Evolutionary conservation across 2,113 vertebrate species (phyloP).

Genomic region (Nematolebias whitei): DNA sequence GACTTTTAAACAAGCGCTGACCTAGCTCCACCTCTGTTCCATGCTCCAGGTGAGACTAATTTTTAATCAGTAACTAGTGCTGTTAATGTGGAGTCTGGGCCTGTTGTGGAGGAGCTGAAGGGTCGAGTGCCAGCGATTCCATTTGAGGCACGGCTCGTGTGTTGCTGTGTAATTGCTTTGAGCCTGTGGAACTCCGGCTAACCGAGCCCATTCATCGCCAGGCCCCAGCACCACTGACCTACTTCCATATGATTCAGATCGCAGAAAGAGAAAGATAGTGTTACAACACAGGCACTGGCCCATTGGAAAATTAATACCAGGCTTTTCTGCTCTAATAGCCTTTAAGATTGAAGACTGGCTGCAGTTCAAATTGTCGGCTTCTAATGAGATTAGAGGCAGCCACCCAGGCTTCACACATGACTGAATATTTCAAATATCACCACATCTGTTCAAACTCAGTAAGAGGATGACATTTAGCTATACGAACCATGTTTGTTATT

Average conservation of each 20-base stretch:
- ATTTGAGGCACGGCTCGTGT: constrained; percentile 31
- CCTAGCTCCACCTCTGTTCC: neutral
- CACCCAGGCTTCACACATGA: constrained; percentile 24
- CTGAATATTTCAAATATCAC: neutral
- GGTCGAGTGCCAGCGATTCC: constrained; percentile 34
- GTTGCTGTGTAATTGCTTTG: constrained; percentile 64
- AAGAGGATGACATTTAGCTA: neutral
- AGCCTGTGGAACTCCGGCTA: constrained; percentile 53
- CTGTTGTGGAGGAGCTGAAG: constrained; percentile 12
- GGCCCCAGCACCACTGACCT: constrained; percentile 66
- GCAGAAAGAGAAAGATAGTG: constrained; percentile 40
- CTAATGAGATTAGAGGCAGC: constrained; percentile 46
- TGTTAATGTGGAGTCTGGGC: constrained; percentile 19
- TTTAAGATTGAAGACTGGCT: constrained; percentile 43
- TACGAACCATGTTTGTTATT: neutral
- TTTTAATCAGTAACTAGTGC: constrained; percentile 5
- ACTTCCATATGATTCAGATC: constrained; percentile 77
- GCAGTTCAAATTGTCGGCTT: constrained; percentile 33
- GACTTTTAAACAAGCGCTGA: neutral
- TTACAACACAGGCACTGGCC: constrained; percentile 36
- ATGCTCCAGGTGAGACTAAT: neutral
- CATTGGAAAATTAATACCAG: constrained; percentile 63
- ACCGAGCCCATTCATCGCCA: constrained; percentile 60
- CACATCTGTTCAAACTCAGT: constrained; percentile 6
- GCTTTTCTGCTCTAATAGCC: constrained; percentile 46